Conservation (phyloP, 2,113 vertebrate species). For the Leucoraja erinaceus region DNA sequence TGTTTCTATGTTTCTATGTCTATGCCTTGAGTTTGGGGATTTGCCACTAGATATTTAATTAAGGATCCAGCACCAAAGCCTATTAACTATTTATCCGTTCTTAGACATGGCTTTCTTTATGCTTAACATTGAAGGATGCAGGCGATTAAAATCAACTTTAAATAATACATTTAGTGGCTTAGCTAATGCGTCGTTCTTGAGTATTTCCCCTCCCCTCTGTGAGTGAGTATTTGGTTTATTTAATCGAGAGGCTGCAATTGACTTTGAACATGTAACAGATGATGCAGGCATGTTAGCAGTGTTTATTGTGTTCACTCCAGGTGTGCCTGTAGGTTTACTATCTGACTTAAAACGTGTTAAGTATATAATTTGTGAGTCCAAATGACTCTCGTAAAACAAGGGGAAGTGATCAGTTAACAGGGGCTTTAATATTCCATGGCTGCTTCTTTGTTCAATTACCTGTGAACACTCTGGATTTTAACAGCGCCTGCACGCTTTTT, state of each 20-base stretch:
- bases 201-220: not conserved
- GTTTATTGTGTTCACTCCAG: not conserved
- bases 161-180: too few relatives aligned
- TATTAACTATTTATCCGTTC: too few relatives aligned
- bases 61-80: too few relatives aligned
- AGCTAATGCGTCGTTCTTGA: not conserved
- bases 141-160: too few relatives aligned
- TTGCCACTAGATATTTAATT: too few relatives aligned
- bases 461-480: not conserved
- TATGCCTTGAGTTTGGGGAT: too few relatives aligned
- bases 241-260: not conserved
- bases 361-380: not conserved
- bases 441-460: not conserved
- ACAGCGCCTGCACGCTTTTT: not conserved
- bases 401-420: not conserved
- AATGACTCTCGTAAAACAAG: not conserved
- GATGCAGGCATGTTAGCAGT: not conserved
- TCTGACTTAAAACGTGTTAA: not conserved
- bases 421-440: not conserved
- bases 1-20: too few relatives aligned
- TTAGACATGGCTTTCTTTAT: too few relatives aligned
- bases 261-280: not conserved
- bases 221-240: not conserved
- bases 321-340: not conserved
- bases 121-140: too few relatives aligned